Evolutionary conservation across 2,888 invertebrate species (phyloP).

Genomic region (Tuta absoluta): DNA sequence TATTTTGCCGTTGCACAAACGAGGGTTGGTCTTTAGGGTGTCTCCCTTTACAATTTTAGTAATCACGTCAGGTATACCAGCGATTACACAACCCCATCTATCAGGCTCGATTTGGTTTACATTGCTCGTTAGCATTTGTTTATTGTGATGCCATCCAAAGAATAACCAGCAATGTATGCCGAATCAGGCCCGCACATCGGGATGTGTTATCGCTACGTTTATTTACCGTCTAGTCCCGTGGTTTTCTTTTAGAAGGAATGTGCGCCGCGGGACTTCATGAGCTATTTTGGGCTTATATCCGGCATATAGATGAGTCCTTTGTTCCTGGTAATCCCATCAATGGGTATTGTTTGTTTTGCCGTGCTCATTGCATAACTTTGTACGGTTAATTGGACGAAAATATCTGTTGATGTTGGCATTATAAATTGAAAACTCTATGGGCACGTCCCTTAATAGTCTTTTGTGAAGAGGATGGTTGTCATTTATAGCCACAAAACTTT

Average conservation of each 20-base stretch:
- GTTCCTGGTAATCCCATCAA: constrained; percentile 62
- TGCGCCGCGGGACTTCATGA: constrained; percentile 20
- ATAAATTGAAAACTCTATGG: constrained; percentile 17
- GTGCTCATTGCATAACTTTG: constrained; percentile 32
- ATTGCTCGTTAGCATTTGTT: no score
- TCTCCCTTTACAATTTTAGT: constrained; percentile 61
- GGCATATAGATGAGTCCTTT: constrained; percentile 77
- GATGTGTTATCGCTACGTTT: no score
- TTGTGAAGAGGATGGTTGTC: not conserved
- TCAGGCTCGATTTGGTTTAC: no score
- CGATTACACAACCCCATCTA: no score
- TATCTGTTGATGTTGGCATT: constrained; percentile 25
- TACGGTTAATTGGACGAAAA: constrained; percentile 29
- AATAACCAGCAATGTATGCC: no score
- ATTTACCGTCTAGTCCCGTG: constrained; percentile 21
- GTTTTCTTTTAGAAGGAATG: constrained; percentile 13
- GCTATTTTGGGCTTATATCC: constrained; percentile 43
- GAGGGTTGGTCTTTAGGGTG: constrained; percentile 50
- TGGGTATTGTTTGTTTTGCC: constrained; percentile 55
- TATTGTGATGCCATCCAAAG: no score
- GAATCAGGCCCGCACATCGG: no score
- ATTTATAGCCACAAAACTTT: not conserved
- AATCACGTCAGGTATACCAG: constrained; percentile 65
- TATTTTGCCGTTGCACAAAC: constrained; percentile 58
- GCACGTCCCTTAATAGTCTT: not conserved